phyloP scores from a whole-genome alignment of 2,888 invertebrate genomes.

The Vandiemenella viatica region DNA sequence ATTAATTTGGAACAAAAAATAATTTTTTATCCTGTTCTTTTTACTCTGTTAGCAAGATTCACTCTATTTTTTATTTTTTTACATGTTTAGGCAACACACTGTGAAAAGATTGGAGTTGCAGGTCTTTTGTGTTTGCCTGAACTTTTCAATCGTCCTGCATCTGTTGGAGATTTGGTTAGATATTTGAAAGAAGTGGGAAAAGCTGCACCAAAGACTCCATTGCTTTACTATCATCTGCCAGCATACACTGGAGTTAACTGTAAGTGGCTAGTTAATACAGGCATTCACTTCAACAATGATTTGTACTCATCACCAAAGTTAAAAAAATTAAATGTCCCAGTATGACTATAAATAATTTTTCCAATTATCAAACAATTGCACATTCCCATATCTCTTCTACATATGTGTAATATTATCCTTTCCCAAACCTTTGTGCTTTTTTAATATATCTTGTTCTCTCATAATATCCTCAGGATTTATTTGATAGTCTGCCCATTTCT shows the following conservation, averaged over 20 bases:
- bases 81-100: conserved; percentile 49
- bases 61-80: background rate
- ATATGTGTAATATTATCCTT: too few species aligned
- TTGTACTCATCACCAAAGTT: too few species aligned
- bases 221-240: conserved; percentile 75
- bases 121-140: conserved; percentile 62
- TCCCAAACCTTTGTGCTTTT: too few species aligned
- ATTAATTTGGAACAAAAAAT: background rate
- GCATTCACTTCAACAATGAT: too few species aligned
- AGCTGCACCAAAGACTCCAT: conserved; percentile 58
- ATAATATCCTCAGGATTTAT: too few species aligned
- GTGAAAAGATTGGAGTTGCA: conserved; percentile 44
- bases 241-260: conserved; percentile 52
- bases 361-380: too few species aligned
- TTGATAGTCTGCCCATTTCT: too few species aligned
- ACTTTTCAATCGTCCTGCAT: conserved; percentile 55
- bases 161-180: conserved; percentile 40
- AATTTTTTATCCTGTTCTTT: background rate
- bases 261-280: too few species aligned
- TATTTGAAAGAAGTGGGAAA: conserved; percentile 50
- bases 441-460: too few species aligned
- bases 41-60: background rate
- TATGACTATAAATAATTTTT: too few species aligned
- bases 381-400: too few species aligned
- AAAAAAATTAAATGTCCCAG: too few species aligned